A percentile compares a stretch with the other conserved stretches of the same genome.
Conservation (phyloP, 2,113 vertebrate species). For the Trochalopteron elliotii region DNA sequence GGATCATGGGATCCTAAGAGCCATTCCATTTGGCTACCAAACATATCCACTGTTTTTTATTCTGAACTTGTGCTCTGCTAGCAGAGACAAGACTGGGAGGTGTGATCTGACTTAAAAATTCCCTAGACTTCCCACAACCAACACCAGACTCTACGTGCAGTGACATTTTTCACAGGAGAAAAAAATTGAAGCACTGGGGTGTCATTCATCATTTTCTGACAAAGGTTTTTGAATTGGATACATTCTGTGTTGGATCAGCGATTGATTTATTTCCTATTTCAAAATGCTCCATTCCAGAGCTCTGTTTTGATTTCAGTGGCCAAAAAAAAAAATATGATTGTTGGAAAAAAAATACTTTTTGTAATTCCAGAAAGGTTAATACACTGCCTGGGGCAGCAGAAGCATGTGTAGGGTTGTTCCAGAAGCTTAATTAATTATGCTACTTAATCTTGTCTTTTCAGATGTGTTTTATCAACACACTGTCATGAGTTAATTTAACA, state of each 20-base stretch:
- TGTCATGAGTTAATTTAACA: background rate
- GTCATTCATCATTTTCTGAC: conserved; percentile 20
- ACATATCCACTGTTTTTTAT: background rate
- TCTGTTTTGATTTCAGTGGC: background rate
- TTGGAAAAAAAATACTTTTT: background rate
- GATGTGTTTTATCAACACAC: background rate
- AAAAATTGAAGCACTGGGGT: background rate
- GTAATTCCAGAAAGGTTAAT: background rate
- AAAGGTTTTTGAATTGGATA: background rate
- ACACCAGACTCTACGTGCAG: background rate
- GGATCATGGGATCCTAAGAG: background rate
- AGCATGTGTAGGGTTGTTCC: background rate
- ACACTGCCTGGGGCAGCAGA: background rate
- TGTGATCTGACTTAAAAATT: conserved; percentile 16
- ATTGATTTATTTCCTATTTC: conserved; percentile 34
- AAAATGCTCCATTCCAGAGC: background rate
- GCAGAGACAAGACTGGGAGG: background rate
- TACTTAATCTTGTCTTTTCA: background rate
- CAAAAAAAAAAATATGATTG: background rate
- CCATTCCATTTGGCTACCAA: background rate
- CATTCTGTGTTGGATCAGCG: background rate
- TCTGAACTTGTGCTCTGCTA: background rate
- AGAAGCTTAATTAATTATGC: background rate
- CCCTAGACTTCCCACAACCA: background rate
- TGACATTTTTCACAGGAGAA: conserved; percentile 16